phyloP scores from a whole-genome alignment of 2,113 vertebrate genomes.

The Varanus komodoensis region DNA sequence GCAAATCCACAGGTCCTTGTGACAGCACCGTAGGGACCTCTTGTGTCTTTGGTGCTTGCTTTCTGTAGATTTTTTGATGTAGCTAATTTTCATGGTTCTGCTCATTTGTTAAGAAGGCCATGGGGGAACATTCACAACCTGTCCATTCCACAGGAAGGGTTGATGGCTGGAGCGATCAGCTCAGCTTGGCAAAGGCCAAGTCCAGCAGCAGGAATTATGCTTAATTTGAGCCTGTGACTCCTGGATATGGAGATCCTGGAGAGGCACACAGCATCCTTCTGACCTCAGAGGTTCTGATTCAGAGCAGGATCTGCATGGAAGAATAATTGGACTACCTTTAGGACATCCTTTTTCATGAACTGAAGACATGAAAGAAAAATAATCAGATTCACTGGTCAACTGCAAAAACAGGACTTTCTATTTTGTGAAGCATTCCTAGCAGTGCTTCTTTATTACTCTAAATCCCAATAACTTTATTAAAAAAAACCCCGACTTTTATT shows the following conservation, averaged over 20 bases:
- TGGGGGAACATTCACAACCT: not conserved
- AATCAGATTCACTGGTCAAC: not conserved
- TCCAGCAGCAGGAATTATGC: not conserved
- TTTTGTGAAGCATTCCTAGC: not conserved
- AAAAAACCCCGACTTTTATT: slow-evolving; percentile 58
- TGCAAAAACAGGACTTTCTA: not conserved
- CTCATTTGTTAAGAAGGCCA: not conserved
- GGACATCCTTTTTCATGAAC: not conserved
- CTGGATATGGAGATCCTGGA: not conserved
- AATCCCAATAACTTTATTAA: not conserved
- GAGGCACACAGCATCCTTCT: not conserved
- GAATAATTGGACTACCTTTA: not conserved
- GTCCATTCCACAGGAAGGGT: not conserved
- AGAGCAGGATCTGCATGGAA: not conserved
- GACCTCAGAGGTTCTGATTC: not conserved
- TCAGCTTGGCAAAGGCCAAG: not conserved
- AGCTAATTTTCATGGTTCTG: not conserved
- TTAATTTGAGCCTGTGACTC: not conserved
- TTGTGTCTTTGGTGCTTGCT: not conserved
- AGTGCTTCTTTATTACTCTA: not conserved
- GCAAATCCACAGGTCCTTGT: not conserved
- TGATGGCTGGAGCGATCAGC: not conserved
- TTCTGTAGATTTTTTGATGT: not conserved
- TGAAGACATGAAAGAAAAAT: not conserved
- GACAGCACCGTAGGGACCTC: not conserved